Evolutionary conservation across 2,888 invertebrate genomes (phyloP), one percentile per base, ranked within the genome.

Genomic region (Drosophila birchii): DNA sequence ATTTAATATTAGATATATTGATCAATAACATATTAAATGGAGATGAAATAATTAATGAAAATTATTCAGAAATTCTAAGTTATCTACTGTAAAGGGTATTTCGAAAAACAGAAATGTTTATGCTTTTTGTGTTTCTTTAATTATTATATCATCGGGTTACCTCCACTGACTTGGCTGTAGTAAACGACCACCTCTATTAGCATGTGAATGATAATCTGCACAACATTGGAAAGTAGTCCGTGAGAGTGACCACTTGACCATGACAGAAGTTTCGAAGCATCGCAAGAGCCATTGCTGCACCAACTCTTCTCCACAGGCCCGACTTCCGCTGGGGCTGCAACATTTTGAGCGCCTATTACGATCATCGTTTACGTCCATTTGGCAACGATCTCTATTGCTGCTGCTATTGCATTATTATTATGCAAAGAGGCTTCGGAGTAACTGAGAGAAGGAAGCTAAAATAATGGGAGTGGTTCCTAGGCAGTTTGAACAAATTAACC

Each of bases 201-300:
- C 18, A 20, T 56, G 11, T 36, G 34, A 32, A 44, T 14, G n/a
- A 16, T 34, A 32, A 26, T 56, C 34, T 56, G 23, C 58, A 26
- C 45, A 20, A 29, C 49, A 34, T 51, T 36, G 34, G 39, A 29
- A 36, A 44, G 34, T 36, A 26, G 18, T 43, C 49, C n/a, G 38
- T 26, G 36, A 36, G 76, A 68, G 64, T 86, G 82, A 70, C 78
- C 83, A 89, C 79, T 85, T 88, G 86, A 88, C 88, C 90, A 77
- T 90, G 86, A 83, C 89, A 81, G 78, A 78, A 84, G 78, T 78
- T 82, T 75, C 70, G 74, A 79, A 76, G 64, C 54, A 59, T 69
- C 62, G 61, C 68, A 53, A 56, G 39, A 29, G 44, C 20, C 34
- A 58, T 72, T 68, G 64, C 44, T 49, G 61, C 38, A 18, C 23